Evolutionary conservation across 2,113 vertebrate species (phyloP), one percentile per base, ranked within the genome.

Genomic region (Platichthys flesus): DNA sequence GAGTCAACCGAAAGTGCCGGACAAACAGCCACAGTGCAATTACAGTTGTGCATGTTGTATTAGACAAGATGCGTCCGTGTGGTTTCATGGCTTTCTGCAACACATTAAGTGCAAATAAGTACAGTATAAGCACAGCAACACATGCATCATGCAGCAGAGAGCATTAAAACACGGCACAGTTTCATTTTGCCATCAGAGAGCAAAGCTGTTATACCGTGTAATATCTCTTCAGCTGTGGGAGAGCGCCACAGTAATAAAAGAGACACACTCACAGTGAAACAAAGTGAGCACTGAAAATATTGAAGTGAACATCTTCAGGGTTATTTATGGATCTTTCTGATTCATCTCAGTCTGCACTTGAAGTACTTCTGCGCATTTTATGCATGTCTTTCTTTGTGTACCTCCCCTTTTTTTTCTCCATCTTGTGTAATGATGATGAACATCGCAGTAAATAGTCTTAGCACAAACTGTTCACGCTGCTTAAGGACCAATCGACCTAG

Each of bases 271-370:
- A 86, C 71, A 63, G 76, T 40, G 69, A 88, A 85, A 89, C 84
- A 78, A 79, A 87, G 84, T 78, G 70, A 88, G 62, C 69, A 84
- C 45, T 88, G 79, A 89, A 89, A 83, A 74, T 84, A 91, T 62
- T 85, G 80, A 89, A 82, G 71, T 68, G 83, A 70, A 88, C 77
- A 90, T 88, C 80, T 90, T 78, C 78, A 75, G 65, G 74, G 83
- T 90, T 93, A 91, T 93, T 92, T 87, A 85, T 91, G 79, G 85
- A 71, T 84, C 71, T 81, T 62, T 79, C 58, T 83, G 71, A 80
- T 84, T 87, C 84, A 82, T 82, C 70, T 84, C 68, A 85, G 73
- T 86, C 79, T 75, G 71, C 75, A 54, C 73, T 87, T 85, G 20
- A 83, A 85, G 81, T 81, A 74, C 70, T 57, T 55, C 56, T 77